A percentile compares a stretch with the other conserved stretches of the same genome.
Evolutionary conservation across 53 echinoderm and acorn worm genomes (phyloP).

Genomic region (Astropecten irregularis): DNA sequence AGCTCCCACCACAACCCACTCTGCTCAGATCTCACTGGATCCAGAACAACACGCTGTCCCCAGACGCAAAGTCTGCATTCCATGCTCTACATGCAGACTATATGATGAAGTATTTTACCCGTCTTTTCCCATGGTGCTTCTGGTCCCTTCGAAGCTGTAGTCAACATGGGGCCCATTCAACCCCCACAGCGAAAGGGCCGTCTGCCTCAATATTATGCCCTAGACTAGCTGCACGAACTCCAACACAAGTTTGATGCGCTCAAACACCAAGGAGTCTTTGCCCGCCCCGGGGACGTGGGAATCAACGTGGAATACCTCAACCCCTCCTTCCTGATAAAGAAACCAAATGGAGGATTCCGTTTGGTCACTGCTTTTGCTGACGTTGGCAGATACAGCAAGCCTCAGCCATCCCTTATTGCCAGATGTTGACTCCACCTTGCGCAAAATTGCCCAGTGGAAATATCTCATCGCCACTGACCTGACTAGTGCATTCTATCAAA

Average conservation of each 20-base stretch:
- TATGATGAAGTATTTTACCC: constrained; percentile 30
- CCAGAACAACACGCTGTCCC: too few species aligned
- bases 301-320: constrained; percentile 38
- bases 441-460: constrained; percentile 47
- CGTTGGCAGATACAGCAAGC: constrained; percentile 45
- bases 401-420: constrained; percentile 51
- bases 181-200: constrained; percentile 52
- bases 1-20: too few species aligned
- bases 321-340: constrained; percentile 56
- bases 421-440: constrained; percentile 30
- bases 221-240: constrained; percentile 45
- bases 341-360: constrained; percentile 20
- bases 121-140: constrained; percentile 23
- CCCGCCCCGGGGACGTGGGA: constrained; percentile 36
- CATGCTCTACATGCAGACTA: constrained; percentile 14
- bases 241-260: constrained; percentile 49
- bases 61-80: too few species aligned
- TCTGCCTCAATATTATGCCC: constrained; percentile 5
- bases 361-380: constrained; percentile 44
- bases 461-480: constrained; percentile 60
- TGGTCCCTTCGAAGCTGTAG: constrained; percentile 37
- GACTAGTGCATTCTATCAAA: constrained; percentile 58
- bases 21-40: too few species aligned
- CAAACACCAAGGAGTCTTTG: constrained; percentile 16
- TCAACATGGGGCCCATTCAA: constrained; percentile 51